phyloP scores from a whole-genome alignment of 2,888 invertebrate species.

The Creontiades dilutus region DNA sequence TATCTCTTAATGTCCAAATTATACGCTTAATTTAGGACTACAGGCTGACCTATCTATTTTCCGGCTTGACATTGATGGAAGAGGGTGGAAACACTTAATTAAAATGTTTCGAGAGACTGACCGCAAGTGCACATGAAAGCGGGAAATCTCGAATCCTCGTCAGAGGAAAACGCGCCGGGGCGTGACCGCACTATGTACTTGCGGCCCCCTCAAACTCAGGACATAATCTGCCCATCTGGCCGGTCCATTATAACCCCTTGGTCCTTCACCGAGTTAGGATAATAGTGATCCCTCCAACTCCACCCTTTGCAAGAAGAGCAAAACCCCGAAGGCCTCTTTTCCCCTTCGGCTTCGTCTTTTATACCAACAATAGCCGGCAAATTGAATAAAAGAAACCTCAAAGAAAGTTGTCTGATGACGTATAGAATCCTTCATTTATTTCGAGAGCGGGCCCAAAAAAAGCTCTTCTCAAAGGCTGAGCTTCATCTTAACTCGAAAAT shows the following conservation, averaged over 20 bases:
- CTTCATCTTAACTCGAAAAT: not conserved
- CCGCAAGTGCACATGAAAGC: constrained; percentile 17
- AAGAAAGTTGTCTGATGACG: constrained; percentile 43
- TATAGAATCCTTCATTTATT: constrained; percentile 3
- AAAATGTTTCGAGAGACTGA: constrained; percentile 18
- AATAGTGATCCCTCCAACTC: not conserved
- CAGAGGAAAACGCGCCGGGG: constrained; percentile 24
- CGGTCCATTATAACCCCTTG: constrained; percentile 5
- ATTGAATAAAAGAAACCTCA: constrained; percentile 47
- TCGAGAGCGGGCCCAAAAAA: not conserved
- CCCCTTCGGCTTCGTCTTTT: not conserved
- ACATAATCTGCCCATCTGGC: constrained; percentile 29
- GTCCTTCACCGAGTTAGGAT: not conserved
- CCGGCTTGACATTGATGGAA: not conserved
- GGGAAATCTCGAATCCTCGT: not conserved
- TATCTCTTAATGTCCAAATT: too few relatives aligned
- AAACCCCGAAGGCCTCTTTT: not conserved
- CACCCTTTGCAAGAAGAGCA: not conserved
- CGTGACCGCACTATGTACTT: not conserved
- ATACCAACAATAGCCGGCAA: constrained; percentile 38
- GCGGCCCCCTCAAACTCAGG: not conserved
- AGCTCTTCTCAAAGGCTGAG: not conserved
- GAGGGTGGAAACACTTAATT: constrained; percentile 6
- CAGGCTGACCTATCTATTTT: too few relatives aligned
- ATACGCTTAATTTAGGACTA: too few relatives aligned